A percentile compares a stretch with the other conserved stretches of the same genome.
Conservation (phyloP, 2,113 vertebrate species). For the Panthera uncia region DNA sequence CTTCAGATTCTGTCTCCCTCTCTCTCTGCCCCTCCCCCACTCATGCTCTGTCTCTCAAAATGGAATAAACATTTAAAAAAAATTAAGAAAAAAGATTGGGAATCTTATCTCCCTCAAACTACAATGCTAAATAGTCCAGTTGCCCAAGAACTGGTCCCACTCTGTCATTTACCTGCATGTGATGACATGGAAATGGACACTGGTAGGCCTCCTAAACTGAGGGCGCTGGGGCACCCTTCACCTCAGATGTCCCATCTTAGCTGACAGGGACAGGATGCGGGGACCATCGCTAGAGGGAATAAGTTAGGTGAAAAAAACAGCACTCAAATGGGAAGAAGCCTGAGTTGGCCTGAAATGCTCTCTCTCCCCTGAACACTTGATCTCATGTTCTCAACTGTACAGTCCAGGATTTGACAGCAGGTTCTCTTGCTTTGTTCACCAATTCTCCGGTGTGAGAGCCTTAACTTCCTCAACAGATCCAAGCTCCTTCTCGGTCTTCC, state of each 20-base stretch:
- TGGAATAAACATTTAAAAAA: too few species aligned
- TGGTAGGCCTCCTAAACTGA: neutral
- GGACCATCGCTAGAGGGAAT: neutral
- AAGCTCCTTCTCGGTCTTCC: neutral
- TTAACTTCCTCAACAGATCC: neutral
- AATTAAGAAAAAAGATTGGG: too few species aligned
- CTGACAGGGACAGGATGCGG: neutral
- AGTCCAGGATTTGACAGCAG: neutral
- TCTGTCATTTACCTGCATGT: constrained; percentile 13
- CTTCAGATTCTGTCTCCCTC: too few species aligned
- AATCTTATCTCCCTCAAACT: neutral
- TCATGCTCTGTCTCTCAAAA: too few species aligned
- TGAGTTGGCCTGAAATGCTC: too few species aligned
- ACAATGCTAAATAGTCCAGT: neutral
- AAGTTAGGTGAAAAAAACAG: neutral
- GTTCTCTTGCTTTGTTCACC: neutral
- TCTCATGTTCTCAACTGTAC: neutral
- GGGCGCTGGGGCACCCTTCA: neutral
- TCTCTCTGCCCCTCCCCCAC: too few species aligned
- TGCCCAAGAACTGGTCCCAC: neutral
- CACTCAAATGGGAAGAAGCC: neutral
- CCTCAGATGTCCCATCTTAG: neutral
- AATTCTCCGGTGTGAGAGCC: neutral
- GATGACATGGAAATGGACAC: neutral
- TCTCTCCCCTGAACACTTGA: neutral